These are phyloP conservation scores for Drosophila longiperda DNA, from an alignment of 2,888 invertebrate genomes.

Conservation along the genomic window DNA sequence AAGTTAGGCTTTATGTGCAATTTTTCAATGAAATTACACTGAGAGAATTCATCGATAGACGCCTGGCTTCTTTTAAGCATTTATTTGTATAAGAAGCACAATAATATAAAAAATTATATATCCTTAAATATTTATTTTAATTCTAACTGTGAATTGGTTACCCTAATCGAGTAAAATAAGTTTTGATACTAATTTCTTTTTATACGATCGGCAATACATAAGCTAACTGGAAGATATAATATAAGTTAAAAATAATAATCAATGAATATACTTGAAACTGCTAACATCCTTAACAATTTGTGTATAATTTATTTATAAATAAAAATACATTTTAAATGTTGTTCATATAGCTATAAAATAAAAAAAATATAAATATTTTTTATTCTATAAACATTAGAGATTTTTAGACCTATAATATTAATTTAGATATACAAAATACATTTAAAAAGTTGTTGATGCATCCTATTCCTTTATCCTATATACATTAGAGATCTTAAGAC, in stretches of 20 bases:
- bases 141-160: background rate
- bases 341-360: too few species aligned
- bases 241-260: background rate
- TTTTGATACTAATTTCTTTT: background rate
- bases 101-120: background rate
- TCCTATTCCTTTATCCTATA: background rate
- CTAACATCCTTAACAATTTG: background rate
- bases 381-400: too few species aligned
- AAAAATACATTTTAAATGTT: background rate
- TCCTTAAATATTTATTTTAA: background rate
- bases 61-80: background rate
- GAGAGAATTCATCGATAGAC: conserved; percentile 25
- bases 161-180: too few species aligned
- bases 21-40: conserved; percentile 57
- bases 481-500: background rate
- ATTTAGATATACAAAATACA: too few species aligned
- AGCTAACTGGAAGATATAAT: background rate
- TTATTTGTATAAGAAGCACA: background rate
- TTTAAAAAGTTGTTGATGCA: too few species aligned
- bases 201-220: background rate
- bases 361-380: too few species aligned
- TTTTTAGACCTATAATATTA: too few species aligned
- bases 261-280: background rate
- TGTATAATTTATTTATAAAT: background rate
- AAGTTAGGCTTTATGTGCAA: conserved; percentile 61